Evolutionary conservation across 2,888 invertebrate genomes (phyloP), one percentile per base, ranked within the genome.

Genomic region (Patella depressa): DNA sequence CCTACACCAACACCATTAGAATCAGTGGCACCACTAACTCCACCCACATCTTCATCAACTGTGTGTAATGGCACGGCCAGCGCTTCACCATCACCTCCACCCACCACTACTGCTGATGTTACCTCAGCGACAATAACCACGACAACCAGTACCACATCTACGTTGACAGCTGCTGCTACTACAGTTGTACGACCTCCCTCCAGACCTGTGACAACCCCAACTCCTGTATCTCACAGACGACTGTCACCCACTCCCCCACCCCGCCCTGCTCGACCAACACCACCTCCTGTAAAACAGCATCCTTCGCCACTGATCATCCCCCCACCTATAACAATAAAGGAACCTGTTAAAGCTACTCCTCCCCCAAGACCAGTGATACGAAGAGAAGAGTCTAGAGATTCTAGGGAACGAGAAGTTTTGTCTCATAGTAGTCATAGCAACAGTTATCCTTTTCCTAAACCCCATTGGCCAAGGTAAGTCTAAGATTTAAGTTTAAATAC

Each of bases 281-380:
- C 45, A 73, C 74, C 17, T 92, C 85, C 92, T 92, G 80, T 90
- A 88, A 86, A 85, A 86, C 91, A 89, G 85, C 89, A 90, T 75
- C 91, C 90, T 65, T 90, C 90, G 73, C 85, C 91, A 92, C 88
- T 93, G 94, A 14, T 91, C 92, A 79, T 93, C 93, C 92, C 94
- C 95, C 95, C 89, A 95, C 95, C 79, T 94, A 83, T 70, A 84
- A 94, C 77, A 80, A 83, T 72, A 83, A 85, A 79, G 83, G 81
- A 80, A 83, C 83, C 79, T 80, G 83, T 83, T 77, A 78, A 74
- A 71, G 78, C 73, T 34, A 80, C 59, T 73, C 79, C 71, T 78
- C 81, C 73, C 72, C 75, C 78, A 72, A 11, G 19, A 74, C 74
- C 29, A 9, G 24, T 17, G 34, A 76, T 15, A 75, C 75, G 65